Base-by-base conservation (phyloP, 2,797 vertebrate species). In the Pipistrellus pygmaeus region DNA sequence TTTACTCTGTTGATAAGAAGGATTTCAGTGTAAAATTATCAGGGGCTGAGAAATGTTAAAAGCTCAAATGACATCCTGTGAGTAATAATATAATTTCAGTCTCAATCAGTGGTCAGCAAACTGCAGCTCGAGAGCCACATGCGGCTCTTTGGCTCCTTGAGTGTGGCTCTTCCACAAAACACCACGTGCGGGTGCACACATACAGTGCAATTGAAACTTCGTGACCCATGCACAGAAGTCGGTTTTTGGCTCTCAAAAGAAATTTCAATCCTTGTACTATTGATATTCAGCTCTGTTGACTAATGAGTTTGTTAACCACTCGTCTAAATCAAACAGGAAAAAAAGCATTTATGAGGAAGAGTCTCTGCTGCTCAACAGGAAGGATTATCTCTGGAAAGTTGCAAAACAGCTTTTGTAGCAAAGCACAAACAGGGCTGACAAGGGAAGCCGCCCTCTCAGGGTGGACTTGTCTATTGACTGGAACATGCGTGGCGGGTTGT, bases 341-440 rank as follows among this genome's bases (percentile, higher is more conserved):
- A 51, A 38, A 87, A 21, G 38, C 51, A 2, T 44, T 41, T 55
- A 46, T 81, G 41, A 66, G 35, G 51, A 94, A 96, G 30, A 76
- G 8, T 44, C 51, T 92, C n/a, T 30, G 32, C 68, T 69, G 64
- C 68, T 8, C 68, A 90, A 68, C 46, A 80, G 80, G 60, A 48
- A 88, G 46, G n/a, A 71, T 84, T 57, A 77, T 72, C 71, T 95
- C 76, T 64, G 76, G 51, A 41, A 88, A 76, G 64, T 77, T 92
- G 44, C 89, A 75, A 80, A 96, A 93, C 21, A 89, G 66, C 30
- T 84, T 57, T n/a, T 23, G 11, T 25, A 62, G 66, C n/a, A 53
- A 57, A 85, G 60, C 55, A 44, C 73, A 85, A 35, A 35, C 71
- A 81, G 51, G 7, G 41, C 69, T 62, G 95, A 88, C 76, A 92